Evolutionary conservation across 2,888 invertebrate genomes (phyloP).

Genomic region (Phyllotreta cruciferae): DNA sequence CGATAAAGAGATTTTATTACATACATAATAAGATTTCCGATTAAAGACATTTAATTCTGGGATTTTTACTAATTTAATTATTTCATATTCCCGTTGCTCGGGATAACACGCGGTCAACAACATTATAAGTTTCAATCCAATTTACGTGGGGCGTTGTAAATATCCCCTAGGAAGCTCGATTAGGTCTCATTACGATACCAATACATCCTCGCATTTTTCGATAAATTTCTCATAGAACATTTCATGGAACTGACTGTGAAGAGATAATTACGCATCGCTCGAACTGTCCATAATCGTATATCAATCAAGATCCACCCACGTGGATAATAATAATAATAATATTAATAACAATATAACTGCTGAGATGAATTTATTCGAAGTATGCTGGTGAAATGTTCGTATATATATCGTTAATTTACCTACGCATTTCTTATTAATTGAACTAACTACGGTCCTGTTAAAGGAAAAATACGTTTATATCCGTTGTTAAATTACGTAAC

Average conservation of each 20-base stretch:
- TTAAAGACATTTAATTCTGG: no score
- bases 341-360: no score
- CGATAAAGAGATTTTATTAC: no score
- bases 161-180: slow-evolving; percentile 4
- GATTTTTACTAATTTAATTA: slow-evolving; percentile 1
- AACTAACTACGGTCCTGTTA: slow-evolving; percentile 33
- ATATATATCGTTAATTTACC: no score
- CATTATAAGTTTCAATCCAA: not conserved
- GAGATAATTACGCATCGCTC: not conserved
- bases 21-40: no score
- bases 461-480: slow-evolving; percentile 36
- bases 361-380: no score
- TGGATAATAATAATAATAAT: no score
- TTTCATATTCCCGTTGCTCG: slow-evolving; percentile 1
- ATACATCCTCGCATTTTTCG: not conserved
- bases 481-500: slow-evolving; percentile 29
- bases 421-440: no score
- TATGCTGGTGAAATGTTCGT: no score
- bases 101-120: not conserved
- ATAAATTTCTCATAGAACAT: slow-evolving; percentile 1
- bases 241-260: slow-evolving; percentile 12
- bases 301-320: no score
- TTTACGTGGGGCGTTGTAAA: slow-evolving; percentile 2
- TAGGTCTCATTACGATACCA: not conserved
- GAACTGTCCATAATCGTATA: not conserved